phyloP scores from a whole-genome alignment of 2,797 vertebrate species.

The Paguma larvata region DNA sequence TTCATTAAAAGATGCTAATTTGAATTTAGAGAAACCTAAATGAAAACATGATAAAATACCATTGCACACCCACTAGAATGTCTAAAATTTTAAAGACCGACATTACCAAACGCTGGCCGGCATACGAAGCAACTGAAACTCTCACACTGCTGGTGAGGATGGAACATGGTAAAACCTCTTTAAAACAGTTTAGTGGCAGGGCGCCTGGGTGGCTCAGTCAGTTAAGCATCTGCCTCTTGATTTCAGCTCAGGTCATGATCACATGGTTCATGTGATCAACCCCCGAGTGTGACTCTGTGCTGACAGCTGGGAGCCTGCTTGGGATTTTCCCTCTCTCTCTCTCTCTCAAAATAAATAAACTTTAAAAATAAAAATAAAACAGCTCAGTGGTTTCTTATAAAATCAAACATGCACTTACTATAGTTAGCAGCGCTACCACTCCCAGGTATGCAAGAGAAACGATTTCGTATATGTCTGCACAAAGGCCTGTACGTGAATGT shows the following conservation, averaged over 20 bases:
- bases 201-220: too few species aligned
- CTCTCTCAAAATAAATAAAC: too few species aligned
- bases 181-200: not conserved
- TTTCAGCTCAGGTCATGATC: too few species aligned
- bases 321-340: too few species aligned
- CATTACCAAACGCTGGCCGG: not conserved
- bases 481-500: not conserved
- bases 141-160: not conserved
- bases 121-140: not conserved
- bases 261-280: too few species aligned
- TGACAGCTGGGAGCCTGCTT: too few species aligned
- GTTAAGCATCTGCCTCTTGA: too few species aligned
- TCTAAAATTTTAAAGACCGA: not conserved
- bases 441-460: not conserved
- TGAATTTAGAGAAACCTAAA: conserved; percentile 33
- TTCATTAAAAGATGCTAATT: conserved; percentile 10
- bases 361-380: not conserved
- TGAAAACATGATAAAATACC: not conserved
- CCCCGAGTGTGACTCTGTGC: too few species aligned
- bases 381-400: not conserved
- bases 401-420: not conserved
- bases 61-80: not conserved
- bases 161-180: not conserved
- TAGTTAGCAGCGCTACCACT: not conserved
- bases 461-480: not conserved